These are phyloP conservation scores for Drosophila anomalata DNA, from an alignment of 2,888 invertebrate genomes.

Conservation along the genomic window DNA sequence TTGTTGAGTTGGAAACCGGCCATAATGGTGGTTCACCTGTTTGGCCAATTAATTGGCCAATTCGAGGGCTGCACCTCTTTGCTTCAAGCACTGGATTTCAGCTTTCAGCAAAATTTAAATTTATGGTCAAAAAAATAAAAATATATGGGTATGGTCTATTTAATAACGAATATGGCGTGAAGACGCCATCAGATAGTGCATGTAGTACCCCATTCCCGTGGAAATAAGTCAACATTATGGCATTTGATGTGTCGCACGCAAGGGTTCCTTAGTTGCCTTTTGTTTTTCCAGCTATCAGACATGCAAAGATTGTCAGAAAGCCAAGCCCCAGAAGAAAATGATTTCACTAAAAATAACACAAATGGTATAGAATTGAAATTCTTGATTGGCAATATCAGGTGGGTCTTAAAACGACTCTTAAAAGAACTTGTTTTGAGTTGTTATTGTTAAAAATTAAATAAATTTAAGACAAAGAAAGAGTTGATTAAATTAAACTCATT, in stretches of 20 bases:
- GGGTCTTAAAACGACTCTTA: too few species aligned
- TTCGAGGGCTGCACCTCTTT: conserved; percentile 38
- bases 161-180: conserved; percentile 25
- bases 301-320: conserved; percentile 27
- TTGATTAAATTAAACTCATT: conserved; percentile 5
- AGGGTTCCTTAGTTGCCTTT: conserved; percentile 28
- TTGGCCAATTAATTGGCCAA: conserved; percentile 48
- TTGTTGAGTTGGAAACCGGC: conserved; percentile 1
- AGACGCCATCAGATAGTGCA: conserved; percentile 6
- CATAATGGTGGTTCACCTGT: conserved; percentile 24
- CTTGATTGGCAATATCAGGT: not conserved
- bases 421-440: not conserved
- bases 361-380: not conserved
- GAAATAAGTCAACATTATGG: conserved; percentile 29
- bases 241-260: conserved; percentile 40
- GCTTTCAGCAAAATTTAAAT: conserved; percentile 55
- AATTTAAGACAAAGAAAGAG: not conserved
- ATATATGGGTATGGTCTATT: conserved; percentile 45
- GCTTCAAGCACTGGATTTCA: conserved; percentile 13
- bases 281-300: conserved; percentile 10
- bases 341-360: not conserved
- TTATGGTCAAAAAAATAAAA: conserved; percentile 4
- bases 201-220: not conserved
- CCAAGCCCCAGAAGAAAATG: conserved; percentile 10
- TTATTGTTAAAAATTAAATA: not conserved